Evolutionary conservation across 2,113 vertebrate species (phyloP).

Genomic region (Phyllopteryx taeniolatus): DNA sequence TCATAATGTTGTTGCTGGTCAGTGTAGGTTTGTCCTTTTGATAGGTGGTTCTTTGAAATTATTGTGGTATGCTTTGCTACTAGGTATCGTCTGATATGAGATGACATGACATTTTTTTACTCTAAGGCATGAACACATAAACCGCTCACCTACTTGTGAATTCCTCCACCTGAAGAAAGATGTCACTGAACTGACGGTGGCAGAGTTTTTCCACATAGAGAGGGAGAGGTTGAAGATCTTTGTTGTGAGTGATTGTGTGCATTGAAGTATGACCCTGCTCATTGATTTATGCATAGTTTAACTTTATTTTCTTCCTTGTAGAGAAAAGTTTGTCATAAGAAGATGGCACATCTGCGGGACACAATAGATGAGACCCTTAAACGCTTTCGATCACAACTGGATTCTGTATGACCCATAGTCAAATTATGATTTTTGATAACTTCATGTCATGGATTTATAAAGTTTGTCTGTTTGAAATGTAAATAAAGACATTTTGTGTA

Average conservation of each 20-base stretch:
- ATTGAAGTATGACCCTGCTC: background rate
- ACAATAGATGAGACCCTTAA: constrained; percentile 48
- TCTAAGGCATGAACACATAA: constrained; percentile 71
- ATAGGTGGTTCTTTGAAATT: background rate
- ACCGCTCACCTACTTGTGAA: constrained; percentile 66
- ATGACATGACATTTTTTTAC: background rate
- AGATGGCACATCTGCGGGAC: constrained; percentile 65
- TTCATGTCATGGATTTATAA: background rate
- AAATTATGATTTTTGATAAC: background rate
- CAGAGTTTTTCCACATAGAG: constrained; percentile 73
- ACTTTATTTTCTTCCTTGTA: constrained; percentile 18
- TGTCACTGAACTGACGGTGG: constrained; percentile 72
- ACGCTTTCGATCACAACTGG: constrained; percentile 43
- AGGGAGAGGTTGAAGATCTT: constrained; percentile 72
- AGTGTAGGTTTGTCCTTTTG: background rate
- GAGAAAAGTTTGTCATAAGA: constrained; percentile 66
- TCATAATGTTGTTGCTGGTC: background rate
- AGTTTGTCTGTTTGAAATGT: background rate
- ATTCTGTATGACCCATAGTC: constrained; percentile 9
- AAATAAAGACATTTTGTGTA: constrained; percentile 25
- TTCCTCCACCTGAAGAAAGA: constrained; percentile 70
- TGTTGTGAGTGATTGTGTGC: constrained; percentile 61
- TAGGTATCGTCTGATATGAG: background rate
- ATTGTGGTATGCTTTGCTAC: background rate
- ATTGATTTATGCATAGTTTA: background rate